Evolutionary conservation across 2,113 vertebrate genomes (phyloP).

Genomic region (Dasypus novemcinctus): DNA sequence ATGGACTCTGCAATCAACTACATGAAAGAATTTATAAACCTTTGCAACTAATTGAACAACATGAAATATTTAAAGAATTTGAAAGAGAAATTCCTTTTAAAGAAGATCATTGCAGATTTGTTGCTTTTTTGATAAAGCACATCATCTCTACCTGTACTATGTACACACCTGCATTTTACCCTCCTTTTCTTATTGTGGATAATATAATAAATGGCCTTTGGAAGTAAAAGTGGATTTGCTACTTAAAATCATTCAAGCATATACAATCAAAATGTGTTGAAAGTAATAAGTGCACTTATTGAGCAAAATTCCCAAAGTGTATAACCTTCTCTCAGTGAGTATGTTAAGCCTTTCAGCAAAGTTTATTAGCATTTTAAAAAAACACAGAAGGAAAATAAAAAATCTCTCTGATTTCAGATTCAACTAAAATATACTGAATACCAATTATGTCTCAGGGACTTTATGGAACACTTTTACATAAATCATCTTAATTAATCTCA

Average conservation of each 20-base stretch:
- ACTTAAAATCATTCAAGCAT: constrained; percentile 39
- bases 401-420: neutral
- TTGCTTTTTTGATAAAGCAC: neutral
- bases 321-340: neutral
- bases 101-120: neutral
- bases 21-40: neutral
- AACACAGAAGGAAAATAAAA: neutral
- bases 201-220: neutral
- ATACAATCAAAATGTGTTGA: constrained; percentile 31
- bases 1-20: neutral
- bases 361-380: constrained; percentile 51
- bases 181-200: neutral
- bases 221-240: constrained; percentile 40
- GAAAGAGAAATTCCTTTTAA: neutral
- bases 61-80: neutral
- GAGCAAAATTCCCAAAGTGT: constrained; percentile 30
- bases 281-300: constrained; percentile 28
- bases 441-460: neutral
- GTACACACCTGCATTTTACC: neutral
- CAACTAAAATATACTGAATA: constrained; percentile 17
- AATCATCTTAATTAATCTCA: constrained; percentile 31
- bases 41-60: neutral
- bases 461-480: neutral
- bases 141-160: constrained; percentile 4
- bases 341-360: constrained; percentile 52